Base-by-base conservation (phyloP, 2,797 vertebrate species). In the Rhincodon typus region DNA sequence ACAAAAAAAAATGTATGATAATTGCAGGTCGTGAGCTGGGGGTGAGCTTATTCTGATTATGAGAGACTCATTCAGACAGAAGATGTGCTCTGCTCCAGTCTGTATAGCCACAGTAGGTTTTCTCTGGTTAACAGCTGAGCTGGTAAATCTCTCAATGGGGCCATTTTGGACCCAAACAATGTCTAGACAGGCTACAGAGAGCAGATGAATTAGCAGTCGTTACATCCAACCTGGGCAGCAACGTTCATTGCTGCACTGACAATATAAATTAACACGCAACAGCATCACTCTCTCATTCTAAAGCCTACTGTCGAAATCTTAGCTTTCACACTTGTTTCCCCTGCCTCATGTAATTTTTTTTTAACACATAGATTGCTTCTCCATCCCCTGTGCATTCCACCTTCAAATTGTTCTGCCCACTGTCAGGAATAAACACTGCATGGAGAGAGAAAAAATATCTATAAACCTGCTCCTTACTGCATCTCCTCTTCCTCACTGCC, bases 121-220 rank as follows among this genome's bases (percentile, higher is more conserved):
- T 77, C 70, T 72, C 38, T 69, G 66, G 46, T 53, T 95, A 53
- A 95, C 94, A 95, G 70, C 70, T 57, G 94, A 95, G 70, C 70
- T 95, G 93, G 94, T 95, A 95, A 91, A 95, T 74, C 94, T 77
- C 67, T 95, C 94, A 74, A 70, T 95, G 94, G 94, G 94, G 19
- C 30, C 57, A 95, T 53, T 95, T 95, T 95, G 46, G 69, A 95
- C 67, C 70, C 46, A 95, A 95, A 95, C 94, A 95, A 95, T 95
- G 94, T 95, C 94, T 95, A 95, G 94, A 95, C 94, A 95, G 94
- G 70, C 94, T 95, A 67, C 19, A 69, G 94, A 50, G 69, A 95
- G 23, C 94, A 77, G 94, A 95, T 95, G 94, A 94, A 94, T 94
- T 94, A 70, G 93, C 93, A 94, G 93, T 94, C 66, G 38, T 72